Percentiles rank a stretch among this genome's conserved stretches.
phyloP scores from a whole-genome alignment of 2,113 vertebrate species.

The Eolophus roseicapilla region DNA sequence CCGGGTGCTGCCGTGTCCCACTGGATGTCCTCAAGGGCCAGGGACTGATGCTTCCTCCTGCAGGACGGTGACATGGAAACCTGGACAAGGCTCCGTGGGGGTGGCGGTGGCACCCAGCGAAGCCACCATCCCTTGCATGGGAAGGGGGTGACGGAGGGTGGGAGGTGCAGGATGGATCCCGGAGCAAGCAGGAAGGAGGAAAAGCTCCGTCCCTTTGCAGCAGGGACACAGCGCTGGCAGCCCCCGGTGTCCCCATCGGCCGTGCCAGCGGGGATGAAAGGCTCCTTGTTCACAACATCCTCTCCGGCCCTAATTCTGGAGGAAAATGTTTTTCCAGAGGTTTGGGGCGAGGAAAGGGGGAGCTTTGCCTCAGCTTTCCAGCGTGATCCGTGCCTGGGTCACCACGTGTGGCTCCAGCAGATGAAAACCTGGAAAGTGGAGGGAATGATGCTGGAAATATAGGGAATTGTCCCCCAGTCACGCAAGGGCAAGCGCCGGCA shows the following conservation, averaged over 20 bases:
- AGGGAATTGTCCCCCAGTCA: background rate
- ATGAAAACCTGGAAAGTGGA: background rate
- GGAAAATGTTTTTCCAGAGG: slow-evolving; percentile 4
- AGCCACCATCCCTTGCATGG: background rate
- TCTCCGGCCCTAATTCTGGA: background rate
- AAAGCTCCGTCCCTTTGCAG: background rate
- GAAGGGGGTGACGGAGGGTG: background rate
- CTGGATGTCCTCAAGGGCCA: background rate
- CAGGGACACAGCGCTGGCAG: background rate
- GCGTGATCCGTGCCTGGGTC: background rate
- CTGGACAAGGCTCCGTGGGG: fast-evolving
- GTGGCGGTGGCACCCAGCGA: background rate
- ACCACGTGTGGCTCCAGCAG: fast-evolving
- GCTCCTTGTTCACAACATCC: slow-evolving; percentile 22
- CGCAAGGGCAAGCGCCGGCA: background rate
- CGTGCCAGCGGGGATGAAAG: slow-evolving; percentile 30
- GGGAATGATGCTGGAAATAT: background rate
- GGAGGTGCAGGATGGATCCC: background rate
- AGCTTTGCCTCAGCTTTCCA: background rate
- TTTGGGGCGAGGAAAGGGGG: background rate
- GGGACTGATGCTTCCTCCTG: fast-evolving
- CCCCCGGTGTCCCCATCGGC: background rate
- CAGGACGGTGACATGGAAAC: background rate
- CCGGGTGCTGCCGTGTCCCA: background rate
- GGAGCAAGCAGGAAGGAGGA: background rate